These are phyloP conservation scores for Chrysogorgia sp. DNA, from an alignment of 92 coral and sea anemone genomes.

Conservation along the genomic window DNA sequence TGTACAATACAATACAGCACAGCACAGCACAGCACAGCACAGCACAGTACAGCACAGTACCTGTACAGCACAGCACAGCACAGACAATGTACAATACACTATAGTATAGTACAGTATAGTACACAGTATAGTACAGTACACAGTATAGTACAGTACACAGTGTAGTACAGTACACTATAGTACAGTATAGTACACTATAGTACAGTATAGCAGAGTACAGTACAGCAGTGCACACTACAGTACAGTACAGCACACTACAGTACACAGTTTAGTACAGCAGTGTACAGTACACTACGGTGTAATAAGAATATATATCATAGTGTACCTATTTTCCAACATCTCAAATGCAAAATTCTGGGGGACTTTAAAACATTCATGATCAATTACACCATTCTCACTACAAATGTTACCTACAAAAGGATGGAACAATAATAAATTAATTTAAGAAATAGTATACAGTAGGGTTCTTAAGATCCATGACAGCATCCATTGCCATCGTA, in stretches of 20 bases:
- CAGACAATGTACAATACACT: neutral
- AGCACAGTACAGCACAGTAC: slow-evolving; percentile 1
- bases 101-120: neutral
- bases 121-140: too few relatives aligned
- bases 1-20: neutral
- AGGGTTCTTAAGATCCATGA: too few relatives aligned
- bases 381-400: slow-evolving; percentile 93
- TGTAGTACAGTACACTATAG: too few relatives aligned
- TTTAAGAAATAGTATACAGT: too few relatives aligned
- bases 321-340: slow-evolving; percentile 88
- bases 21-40: slow-evolving; percentile 6
- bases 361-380: slow-evolving; percentile 84
- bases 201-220: neutral
- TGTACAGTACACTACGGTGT: too few relatives aligned
- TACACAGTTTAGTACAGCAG: too few relatives aligned
- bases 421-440: neutral
- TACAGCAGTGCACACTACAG: neutral
- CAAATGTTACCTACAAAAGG: slow-evolving; percentile 80
- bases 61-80: slow-evolving; percentile 1
- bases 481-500: too few relatives aligned
- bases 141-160: too few relatives aligned
- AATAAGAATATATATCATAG: neutral
- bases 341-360: slow-evolving; percentile 86
- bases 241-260: neutral
- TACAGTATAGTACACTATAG: neutral